A percentile compares a stretch with the other conserved stretches of the same genome.
These are phyloP conservation scores for Schizaphis graminum DNA, from an alignment of 2,888 invertebrate genomes.

Conservation along the genomic window DNA sequence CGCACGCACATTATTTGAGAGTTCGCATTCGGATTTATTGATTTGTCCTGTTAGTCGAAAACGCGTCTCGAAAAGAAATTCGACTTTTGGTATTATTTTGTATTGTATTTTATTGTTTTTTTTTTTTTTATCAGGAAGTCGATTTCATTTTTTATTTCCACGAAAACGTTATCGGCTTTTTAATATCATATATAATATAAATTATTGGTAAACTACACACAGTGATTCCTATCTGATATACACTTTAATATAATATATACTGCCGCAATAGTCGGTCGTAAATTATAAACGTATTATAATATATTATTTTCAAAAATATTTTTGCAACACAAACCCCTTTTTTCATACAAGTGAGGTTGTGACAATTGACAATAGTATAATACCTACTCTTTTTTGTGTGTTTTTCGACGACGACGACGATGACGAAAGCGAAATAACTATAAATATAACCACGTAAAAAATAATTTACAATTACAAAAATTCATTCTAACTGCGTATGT, in stretches of 20 bases:
- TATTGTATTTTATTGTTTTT: not conserved
- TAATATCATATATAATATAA: not conserved
- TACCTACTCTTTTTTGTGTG: not conserved
- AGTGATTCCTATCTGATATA: not conserved
- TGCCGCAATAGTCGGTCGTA: not conserved
- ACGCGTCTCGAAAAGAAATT: conserved; percentile 4
- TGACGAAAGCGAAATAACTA: not conserved
- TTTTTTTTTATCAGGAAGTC: not conserved
- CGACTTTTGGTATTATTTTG: conserved; percentile 10
- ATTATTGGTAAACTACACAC: not conserved
- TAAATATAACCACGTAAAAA: not conserved
- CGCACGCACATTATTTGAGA: not conserved
- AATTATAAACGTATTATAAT: conserved; percentile 28
- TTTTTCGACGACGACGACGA: not conserved
- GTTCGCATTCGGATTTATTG: conserved; percentile 23
- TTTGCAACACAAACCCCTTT: not conserved
- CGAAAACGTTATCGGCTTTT: conserved; percentile 17
- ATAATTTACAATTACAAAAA: conserved; percentile 5
- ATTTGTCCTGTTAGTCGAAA: conserved; percentile 8
- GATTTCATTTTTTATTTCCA: conserved; percentile 30
- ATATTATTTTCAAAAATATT: conserved; percentile 19
- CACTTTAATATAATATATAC: not conserved
- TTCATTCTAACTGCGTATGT: not conserved
- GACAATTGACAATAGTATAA: not conserved
- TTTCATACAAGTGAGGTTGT: not conserved